Conservation (phyloP, 2,888 invertebrate species). For the Pasiphila rectangulata region DNA sequence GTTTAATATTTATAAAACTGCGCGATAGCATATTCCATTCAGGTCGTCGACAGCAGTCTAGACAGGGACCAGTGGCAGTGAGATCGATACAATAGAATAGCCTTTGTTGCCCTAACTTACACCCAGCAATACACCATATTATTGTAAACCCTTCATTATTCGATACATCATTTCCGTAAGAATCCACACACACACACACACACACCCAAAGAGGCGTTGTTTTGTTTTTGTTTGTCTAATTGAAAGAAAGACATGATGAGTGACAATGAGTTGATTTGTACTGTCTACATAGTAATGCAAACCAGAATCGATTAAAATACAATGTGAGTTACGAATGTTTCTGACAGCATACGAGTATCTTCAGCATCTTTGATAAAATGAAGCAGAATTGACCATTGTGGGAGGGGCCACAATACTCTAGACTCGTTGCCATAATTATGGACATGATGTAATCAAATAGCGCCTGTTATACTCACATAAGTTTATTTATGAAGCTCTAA, state of each 20-base stretch:
- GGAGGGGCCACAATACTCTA: constrained; percentile 55
- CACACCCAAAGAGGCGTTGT: neutral
- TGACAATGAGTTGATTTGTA: neutral
- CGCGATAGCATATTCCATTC: constrained; percentile 23
- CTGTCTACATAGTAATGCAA: constrained; percentile 15
- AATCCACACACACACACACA: neutral
- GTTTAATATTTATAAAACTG: constrained; percentile 4
- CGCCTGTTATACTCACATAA: constrained; percentile 21
- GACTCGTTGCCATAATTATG: constrained; percentile 36
- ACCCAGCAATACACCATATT: constrained; percentile 2
- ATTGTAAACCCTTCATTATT: neutral
- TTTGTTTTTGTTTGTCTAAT: neutral
- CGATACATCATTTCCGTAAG: neutral
- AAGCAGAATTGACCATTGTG: constrained; percentile 19
- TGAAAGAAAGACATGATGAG: neutral
- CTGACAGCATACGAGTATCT: constrained; percentile 13
- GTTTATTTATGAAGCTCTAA: constrained; percentile 28
- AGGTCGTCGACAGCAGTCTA: constrained; percentile 35
- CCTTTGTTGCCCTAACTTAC: constrained; percentile 17
- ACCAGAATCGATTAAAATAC: constrained; percentile 13
- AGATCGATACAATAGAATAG: constrained; percentile 31
- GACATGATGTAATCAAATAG: constrained; percentile 31
- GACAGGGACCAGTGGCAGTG: constrained; percentile 26
- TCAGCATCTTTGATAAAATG: constrained; percentile 6
- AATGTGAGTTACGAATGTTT: constrained; percentile 16